A percentile compares a stretch with the other conserved stretches of the same genome.
These are phyloP conservation scores for Xenops minutus DNA, from an alignment of 2,797 vertebrate genomes.

Conservation along the genomic window DNA sequence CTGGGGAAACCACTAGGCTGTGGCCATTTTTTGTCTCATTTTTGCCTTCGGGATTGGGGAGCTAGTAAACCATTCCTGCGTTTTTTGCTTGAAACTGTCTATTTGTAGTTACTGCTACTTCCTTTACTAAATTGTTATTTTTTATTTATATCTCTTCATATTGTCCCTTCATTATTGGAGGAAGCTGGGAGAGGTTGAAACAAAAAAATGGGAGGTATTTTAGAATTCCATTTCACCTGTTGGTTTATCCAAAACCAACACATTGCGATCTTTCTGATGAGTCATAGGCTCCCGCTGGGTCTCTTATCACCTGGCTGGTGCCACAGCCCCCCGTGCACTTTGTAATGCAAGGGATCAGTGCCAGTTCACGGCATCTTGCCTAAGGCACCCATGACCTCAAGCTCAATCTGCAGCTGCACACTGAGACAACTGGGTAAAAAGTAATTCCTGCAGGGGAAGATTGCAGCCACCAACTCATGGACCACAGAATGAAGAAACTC, in stretches of 20 bases:
- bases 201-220: neutral
- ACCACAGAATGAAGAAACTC: neutral
- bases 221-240: neutral
- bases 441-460: fast-evolving
- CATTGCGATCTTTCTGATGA: neutral
- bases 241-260: neutral
- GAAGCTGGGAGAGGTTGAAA: neutral
- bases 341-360: neutral
- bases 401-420: neutral
- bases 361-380: neutral
- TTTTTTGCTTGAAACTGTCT: neutral
- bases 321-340: neutral
- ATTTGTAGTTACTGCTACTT: neutral
- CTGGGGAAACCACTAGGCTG: neutral
- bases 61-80: neutral
- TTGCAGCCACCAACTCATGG: fast-evolving
- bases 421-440: neutral
- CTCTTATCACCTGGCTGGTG: neutral
- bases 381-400: fast-evolving
- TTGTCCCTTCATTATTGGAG: neutral
- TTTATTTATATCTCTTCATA: neutral
- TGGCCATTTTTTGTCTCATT: neutral
- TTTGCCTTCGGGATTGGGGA: neutral
- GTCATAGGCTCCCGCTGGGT: neutral
- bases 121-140: neutral